Evolutionary conservation across 2,888 invertebrate genomes (phyloP).

Genomic region (Gryllus longicercus): DNA sequence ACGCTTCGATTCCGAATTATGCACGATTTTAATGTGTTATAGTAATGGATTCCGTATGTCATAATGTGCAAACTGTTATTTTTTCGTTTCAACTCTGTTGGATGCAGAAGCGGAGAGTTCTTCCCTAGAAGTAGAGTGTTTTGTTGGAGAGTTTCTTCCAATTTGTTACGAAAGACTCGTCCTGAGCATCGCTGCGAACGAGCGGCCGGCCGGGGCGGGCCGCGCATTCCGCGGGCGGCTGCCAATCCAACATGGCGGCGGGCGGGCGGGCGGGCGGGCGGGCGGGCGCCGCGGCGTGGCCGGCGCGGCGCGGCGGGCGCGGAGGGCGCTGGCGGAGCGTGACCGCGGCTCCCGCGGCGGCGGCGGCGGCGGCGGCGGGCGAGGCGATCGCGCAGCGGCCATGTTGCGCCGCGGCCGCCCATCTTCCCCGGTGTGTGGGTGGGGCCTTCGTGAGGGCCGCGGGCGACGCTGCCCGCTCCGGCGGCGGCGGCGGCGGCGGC

Average conservation of each 20-base stretch:
- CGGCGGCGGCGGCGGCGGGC: neutral
- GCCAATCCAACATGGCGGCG: neutral
- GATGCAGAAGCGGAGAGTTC: too few species aligned
- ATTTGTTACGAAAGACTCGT: too few species aligned
- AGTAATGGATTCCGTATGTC: too few species aligned
- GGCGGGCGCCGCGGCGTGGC: neutral
- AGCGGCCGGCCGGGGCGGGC: too few species aligned
- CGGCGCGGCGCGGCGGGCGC: neutral
- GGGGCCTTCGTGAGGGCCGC: neutral
- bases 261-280: neutral
- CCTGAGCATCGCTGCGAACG: too few species aligned
- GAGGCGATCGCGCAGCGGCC: neutral
- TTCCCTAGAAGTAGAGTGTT: too few species aligned
- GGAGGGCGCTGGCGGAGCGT: neutral
- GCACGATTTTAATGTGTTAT: too few species aligned
- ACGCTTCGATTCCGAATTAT: too few species aligned
- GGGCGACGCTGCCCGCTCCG: neutral
- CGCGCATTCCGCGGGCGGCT: too few species aligned
- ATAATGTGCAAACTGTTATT: too few species aligned
- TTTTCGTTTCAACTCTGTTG: too few species aligned
- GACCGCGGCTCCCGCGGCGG: neutral
- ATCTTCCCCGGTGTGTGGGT: neutral
- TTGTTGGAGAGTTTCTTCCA: too few species aligned
- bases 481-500: neutral
- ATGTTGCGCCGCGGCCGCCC: conserved; percentile 9